Conservation (phyloP, 2,113 vertebrate species). For the Thermophis baileyi region DNA sequence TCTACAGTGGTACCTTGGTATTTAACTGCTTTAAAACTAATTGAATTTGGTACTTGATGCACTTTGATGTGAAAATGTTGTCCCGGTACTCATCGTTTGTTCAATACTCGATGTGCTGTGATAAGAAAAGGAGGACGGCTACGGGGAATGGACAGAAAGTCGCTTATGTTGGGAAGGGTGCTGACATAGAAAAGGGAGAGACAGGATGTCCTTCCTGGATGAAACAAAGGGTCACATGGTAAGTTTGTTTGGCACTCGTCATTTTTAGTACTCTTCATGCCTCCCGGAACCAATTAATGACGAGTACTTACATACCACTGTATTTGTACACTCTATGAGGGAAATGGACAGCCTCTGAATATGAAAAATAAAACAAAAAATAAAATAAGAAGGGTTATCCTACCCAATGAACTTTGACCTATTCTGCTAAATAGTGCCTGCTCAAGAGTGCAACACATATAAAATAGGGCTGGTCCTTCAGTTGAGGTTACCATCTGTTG, state of each 20-base stretch:
- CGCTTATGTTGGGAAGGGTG: fast-evolving
- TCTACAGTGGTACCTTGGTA: background rate
- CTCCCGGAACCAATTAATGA: background rate
- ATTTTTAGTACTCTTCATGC: background rate
- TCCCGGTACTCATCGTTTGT: background rate
- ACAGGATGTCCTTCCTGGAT: background rate
- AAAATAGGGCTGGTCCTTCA: background rate
- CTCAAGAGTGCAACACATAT: background rate
- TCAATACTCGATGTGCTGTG: background rate
- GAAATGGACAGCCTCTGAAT: background rate
- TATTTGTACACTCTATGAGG: background rate
- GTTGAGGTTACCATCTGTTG: background rate
- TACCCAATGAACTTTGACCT: background rate
- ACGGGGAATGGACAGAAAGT: background rate
- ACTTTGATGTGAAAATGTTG: background rate
- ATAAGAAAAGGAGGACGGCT: background rate
- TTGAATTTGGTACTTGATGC: background rate
- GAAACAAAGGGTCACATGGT: background rate
- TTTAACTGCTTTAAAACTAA: background rate
- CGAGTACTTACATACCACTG: background rate
- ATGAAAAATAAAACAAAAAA: background rate
- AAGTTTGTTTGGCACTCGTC: background rate
- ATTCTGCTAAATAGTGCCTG: background rate
- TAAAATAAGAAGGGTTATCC: background rate
- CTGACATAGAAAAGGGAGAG: background rate